Evolutionary conservation across 2,797 vertebrate species (phyloP).

Genomic region (Bradypodion ventrale): DNA sequence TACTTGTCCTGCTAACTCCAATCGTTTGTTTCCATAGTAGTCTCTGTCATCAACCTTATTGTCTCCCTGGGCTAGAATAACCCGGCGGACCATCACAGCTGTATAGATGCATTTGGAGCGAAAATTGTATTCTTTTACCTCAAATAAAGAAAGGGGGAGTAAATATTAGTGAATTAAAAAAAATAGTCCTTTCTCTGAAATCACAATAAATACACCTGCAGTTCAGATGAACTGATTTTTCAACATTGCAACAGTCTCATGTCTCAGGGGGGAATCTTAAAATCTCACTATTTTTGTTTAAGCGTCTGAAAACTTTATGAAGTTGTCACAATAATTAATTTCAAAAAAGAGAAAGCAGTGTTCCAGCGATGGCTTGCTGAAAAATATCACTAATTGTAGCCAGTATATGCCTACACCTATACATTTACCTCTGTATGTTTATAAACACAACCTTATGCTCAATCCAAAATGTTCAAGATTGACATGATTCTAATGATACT

Average conservation of each 20-base stretch:
- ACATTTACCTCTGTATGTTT: background rate
- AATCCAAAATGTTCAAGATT: background rate
- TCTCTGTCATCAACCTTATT: slow-evolving; percentile 98
- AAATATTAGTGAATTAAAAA: background rate
- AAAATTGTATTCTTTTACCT: slow-evolving; percentile 99
- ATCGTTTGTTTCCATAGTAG: slow-evolving; percentile 97
- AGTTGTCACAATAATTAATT: background rate
- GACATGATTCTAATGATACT: background rate
- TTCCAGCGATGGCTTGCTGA: background rate
- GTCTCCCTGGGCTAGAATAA: slow-evolving; percentile 95
- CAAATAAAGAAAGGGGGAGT: slow-evolving; percentile 28
- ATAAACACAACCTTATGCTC: background rate
- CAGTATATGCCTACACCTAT: background rate
- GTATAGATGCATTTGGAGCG: slow-evolving; percentile 96
- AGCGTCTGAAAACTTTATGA: background rate
- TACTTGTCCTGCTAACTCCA: slow-evolving; percentile 98
- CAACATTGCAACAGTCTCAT: background rate
- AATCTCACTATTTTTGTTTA: background rate
- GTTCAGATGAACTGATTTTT: background rate
- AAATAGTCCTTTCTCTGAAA: background rate
- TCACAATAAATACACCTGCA: background rate
- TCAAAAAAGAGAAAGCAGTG: background rate
- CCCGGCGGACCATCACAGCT: slow-evolving; percentile 97
- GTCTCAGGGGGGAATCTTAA: background rate
- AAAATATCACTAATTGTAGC: background rate